Base-by-base conservation (phyloP, 1,140 invertebrate species). In the Teleogryllus occipitalis region DNA sequence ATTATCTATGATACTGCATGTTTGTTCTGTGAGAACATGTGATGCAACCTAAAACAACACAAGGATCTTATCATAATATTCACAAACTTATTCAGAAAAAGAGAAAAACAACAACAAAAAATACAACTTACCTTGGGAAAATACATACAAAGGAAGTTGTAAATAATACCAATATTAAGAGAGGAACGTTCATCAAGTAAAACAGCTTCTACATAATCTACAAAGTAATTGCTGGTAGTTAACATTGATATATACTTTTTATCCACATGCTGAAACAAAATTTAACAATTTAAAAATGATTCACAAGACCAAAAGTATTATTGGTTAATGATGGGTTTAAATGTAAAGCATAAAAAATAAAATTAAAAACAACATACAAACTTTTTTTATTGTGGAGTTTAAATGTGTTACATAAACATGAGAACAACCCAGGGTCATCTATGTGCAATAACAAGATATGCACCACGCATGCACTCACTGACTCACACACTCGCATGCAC, bases 171-270 rank as follows among this genome's bases (percentile, higher is more conserved):
- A 82, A 94, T 92, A 74, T 92, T 93, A 6, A 96, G 87, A 8
- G 93, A 94, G 15, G 90, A 89, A 81, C 94, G 87, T 85, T 96
- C 94, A 84, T 96, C 94, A 47, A 95, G 84, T 21, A 96, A 84
- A 8, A 96, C 91, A 6, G 93, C 90, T 83, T 96, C 94, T 76
- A 96, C 90, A 84, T 96, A 96, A 85, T 96, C 94, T 22, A 93
- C 90, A 80, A 95, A 93, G 81, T 93, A 94, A 82, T 90, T 93
- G 83, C 92, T 94, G 79, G 91, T 92, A 65, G 93, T 89, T 73
- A 96, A 86, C 86, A 94, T 92, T 79, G 91, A 89, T 81, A 95
- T 91, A 83, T 94, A 92, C 82, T 94, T 94, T 77, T 91, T 88
- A 83, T 95, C 93, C 73, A 93, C 89, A 87, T 94, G 89, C 87